Conservation (phyloP, 2,113 vertebrate species). For the Cyanistes caeruleus region DNA sequence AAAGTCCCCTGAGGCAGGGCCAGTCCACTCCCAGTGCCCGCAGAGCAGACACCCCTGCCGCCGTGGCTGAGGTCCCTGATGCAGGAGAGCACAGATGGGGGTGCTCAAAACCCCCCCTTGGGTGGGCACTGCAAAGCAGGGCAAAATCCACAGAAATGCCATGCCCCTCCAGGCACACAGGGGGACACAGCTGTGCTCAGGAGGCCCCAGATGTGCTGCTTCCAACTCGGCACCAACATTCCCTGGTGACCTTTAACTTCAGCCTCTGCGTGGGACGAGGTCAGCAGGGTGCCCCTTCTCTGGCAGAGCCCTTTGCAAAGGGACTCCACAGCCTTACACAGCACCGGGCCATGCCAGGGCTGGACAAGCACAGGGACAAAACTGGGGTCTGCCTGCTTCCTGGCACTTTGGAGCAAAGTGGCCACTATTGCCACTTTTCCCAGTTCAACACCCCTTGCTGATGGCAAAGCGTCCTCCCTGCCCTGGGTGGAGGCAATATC, state of each 20-base stretch:
- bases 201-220: neutral
- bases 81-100: neutral
- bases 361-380: neutral
- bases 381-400: neutral
- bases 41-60: neutral
- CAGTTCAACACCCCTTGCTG: neutral
- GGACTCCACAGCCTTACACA: neutral
- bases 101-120: neutral
- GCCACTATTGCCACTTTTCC: neutral
- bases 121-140: neutral
- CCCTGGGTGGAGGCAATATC: neutral
- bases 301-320: neutral
- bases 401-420: neutral
- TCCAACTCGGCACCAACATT: rapidly evolving
- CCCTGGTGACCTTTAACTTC: neutral
- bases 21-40: rapidly evolving
- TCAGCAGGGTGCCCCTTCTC: neutral
- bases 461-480: neutral
- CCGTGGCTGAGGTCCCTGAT: neutral
- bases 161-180: rapidly evolving
- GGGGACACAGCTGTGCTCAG: rapidly evolving
- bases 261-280: rapidly evolving
- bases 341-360: neutral
- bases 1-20: rapidly evolving
- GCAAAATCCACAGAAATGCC: neutral